Evolutionary conservation across 2,888 invertebrate genomes (phyloP), one percentile per base, ranked within the genome.

Genomic region (Acanthopleura granulata): DNA sequence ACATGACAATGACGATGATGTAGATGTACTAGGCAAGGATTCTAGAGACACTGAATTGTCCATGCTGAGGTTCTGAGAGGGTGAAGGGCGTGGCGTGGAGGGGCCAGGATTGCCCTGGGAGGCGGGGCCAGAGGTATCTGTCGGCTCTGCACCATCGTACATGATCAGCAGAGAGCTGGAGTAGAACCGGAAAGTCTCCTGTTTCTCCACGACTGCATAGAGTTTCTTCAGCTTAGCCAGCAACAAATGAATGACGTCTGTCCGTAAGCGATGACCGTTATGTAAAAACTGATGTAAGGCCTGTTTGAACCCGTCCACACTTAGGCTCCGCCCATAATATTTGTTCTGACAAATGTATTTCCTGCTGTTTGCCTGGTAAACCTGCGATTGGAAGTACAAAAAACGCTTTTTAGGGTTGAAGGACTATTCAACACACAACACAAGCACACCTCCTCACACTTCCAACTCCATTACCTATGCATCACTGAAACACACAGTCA

Each of bases 81-180:
- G 29, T 57, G 57, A 57, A 6, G 57, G 22, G 22, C 4, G 18
- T 25, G 66, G 29, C 1, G 66, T 66, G 66, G 66, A 66, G 22
- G 66, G 66, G 25, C 22, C 16, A 16, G 25, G 27, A 66, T 27
- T 16, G 14, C 29, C 16, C 66, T 66, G 25, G 22, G 57, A 6
- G 4, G 57, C 3, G n/a, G 22, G n/a, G 22, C 57, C 12, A 57
- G 57, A 18, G 3, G n/a, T 57, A 22, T 18, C 25, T 66, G 22
- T 27, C 3, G 4, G 29, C 14, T 75, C 79, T n/a, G 75, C 72
- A 18, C 92, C 92, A 81, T 93, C 92, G 81, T 93, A 93, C 78
- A 92, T 91, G 74, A 93, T 89, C 1, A 93, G 89, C 74, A 93
- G 86, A 1, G 92, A 93, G 78, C 92, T 92, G 15, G 92, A 92